Conservation (phyloP, 2,113 vertebrate species). For the Xiphophorus maculatus region DNA sequence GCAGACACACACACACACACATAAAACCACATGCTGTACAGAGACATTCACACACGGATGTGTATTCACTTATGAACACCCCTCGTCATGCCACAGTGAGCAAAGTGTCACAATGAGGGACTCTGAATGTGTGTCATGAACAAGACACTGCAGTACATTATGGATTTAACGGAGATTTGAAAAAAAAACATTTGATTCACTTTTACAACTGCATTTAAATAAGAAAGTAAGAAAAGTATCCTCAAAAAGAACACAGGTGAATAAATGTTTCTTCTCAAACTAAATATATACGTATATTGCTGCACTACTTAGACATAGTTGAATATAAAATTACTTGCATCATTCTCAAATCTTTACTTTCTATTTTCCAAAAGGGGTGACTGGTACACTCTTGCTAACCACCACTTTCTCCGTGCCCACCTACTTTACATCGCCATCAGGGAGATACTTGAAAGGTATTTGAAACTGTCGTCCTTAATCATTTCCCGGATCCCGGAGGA, state of each 20-base stretch:
- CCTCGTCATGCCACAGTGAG: constrained; percentile 49
- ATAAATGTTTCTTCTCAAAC: neutral
- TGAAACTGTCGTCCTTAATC: constrained; percentile 82
- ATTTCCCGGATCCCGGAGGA: constrained; percentile 77
- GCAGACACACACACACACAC: constrained; percentile 8
- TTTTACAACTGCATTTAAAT: neutral
- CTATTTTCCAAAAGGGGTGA: constrained; percentile 7
- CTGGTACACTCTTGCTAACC: constrained; percentile 34
- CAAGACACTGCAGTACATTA: constrained; percentile 36
- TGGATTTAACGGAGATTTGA: constrained; percentile 34
- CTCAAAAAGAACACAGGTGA: constrained; percentile 1
- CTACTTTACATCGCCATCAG: constrained; percentile 71
- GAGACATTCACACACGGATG: constrained; percentile 26
- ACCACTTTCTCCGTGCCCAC: constrained; percentile 65
- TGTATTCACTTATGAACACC: constrained; percentile 54
- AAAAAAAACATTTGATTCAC: constrained; percentile 6
- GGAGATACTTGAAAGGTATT: constrained; percentile 79
- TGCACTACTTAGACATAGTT: neutral
- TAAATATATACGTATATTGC: neutral
- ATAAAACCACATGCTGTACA: constrained; percentile 32
- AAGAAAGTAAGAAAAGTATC: too few relatives aligned
- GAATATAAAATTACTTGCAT: neutral
- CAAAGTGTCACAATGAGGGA: constrained; percentile 56
- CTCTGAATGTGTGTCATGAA: constrained; percentile 63
- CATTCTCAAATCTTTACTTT: neutral